These are phyloP conservation scores for Zaprionus capensis DNA, from an alignment of 1,140 invertebrate species.

Conservation along the genomic window DNA sequence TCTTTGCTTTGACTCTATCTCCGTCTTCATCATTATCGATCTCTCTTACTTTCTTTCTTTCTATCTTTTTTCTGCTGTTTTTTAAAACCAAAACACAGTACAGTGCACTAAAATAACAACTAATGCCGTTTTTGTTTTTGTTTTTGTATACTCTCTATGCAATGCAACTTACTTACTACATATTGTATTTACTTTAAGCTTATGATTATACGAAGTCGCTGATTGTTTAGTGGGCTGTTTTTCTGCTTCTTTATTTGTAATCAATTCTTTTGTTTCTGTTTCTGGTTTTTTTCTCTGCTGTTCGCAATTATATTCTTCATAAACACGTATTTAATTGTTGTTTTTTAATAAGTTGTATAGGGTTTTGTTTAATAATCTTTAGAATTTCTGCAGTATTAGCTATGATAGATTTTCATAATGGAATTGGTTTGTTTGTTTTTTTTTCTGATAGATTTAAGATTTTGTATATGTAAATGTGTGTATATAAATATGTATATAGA, in stretches of 20 bases:
- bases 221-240: conserved; percentile 77
- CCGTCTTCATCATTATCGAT: background rate
- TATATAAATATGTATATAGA: conserved; percentile 35
- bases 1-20: conserved; percentile 53
- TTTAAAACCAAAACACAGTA: conserved; percentile 83
- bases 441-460: conserved; percentile 17
- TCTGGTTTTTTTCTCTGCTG: conserved; percentile 36
- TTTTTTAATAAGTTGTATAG: conserved; percentile 43
- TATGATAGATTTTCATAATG: conserved; percentile 37
- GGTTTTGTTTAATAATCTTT: conserved; percentile 25
- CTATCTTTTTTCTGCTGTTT: conserved; percentile 51
- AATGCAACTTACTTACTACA: conserved; percentile 69
- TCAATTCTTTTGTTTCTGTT: conserved; percentile 27
- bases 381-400: conserved; percentile 32
- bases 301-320: conserved; percentile 57
- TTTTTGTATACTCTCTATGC: conserved; percentile 42
- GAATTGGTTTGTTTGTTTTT: conserved; percentile 26
- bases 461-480: conserved; percentile 28
- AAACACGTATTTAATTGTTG: conserved; percentile 46
- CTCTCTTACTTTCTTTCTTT: background rate
- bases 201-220: conserved; percentile 76
- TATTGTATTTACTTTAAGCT: conserved; percentile 77
- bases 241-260: conserved; percentile 17
- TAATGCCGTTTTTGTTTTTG: conserved; percentile 46
- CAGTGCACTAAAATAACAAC: conserved; percentile 70